Evolutionary conservation across 2,888 invertebrate genomes (phyloP), one percentile per base, ranked within the genome.

Genomic region (Apotomis turbidana): DNA sequence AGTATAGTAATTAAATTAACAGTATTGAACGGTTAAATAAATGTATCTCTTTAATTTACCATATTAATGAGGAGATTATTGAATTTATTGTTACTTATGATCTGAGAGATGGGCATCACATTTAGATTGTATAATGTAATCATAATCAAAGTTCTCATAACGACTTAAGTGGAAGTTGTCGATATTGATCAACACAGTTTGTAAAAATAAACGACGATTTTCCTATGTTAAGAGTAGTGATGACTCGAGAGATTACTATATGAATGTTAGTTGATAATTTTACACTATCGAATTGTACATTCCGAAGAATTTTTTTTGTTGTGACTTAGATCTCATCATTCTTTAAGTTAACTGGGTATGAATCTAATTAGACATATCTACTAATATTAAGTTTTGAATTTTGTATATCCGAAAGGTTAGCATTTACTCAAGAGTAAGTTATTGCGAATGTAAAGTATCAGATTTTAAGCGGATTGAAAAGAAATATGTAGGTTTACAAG

Each of bases 311-410:
- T 66, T 60, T 66, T 60, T 60, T 38, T 3, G 13, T 54, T 49
- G 38, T 66, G 5, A 49, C 55, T 4, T 38, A 13, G 66, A 71
- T 71, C 66, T 71, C 66, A 41, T 41, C 5, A 41, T 60, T 49
- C 12, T 54, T 69, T 71, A 66, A 59, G 54, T 66, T 71, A 66
- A 57, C 13, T 46, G 36, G 27, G 71, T 71, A 67, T 27, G 27
- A 27, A 27, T 66, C 55, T 71, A 67, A 71, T n/a, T 67, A 71
- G 36, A 60, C 60, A 71, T 70, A 70, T 71, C 70, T 54, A 61
- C 6, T 68, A 36, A 44, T 44, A 66, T 59, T 60, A 55, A 70
- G 58, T 12, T 38, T 51, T 15, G 51, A 38, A 52, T 58, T 64
- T 38, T 70, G 57, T 54, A 5, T 46, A 44, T 54, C 27, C n/a